Evolutionary conservation across 2,888 invertebrate species (phyloP).

Genomic region (Drosophila mayaguana): DNA sequence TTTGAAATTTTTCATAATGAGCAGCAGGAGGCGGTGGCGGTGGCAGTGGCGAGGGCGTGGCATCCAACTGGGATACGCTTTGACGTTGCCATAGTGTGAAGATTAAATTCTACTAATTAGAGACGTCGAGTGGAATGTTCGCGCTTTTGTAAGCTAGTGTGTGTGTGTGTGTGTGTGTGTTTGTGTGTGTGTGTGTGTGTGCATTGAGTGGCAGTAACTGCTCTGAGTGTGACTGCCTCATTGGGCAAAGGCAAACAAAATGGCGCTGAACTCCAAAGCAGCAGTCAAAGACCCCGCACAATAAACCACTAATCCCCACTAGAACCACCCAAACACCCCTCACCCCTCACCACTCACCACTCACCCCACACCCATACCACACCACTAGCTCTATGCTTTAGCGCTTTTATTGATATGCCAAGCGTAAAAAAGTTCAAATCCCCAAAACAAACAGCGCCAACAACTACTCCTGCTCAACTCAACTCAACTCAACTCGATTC

Average conservation of each 20-base stretch:
- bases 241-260: slow-evolving; percentile 65
- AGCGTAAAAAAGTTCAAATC: slow-evolving; percentile 63
- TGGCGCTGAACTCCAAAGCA: slow-evolving; percentile 63
- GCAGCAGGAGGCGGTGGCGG: slow-evolving; percentile 24
- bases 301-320: slow-evolving; percentile 22
- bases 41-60: slow-evolving; percentile 2
- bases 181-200: slow-evolving; percentile 1
- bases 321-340: not conserved
- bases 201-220: slow-evolving; percentile 34
- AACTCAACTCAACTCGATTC: not conserved
- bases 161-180: slow-evolving; percentile 17
- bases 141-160: slow-evolving; percentile 53
- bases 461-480: slow-evolving; percentile 16
- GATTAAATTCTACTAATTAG: slow-evolving; percentile 80
- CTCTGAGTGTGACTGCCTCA: slow-evolving; percentile 26
- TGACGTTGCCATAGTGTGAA: slow-evolving; percentile 81
- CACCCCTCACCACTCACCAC: not conserved
- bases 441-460: slow-evolving; percentile 48
- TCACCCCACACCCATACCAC: not conserved
- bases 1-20: slow-evolving; percentile 81
- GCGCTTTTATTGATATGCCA: slow-evolving; percentile 62
- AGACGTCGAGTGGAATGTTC: slow-evolving; percentile 81
- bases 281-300: slow-evolving; percentile 53
- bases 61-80: slow-evolving; percentile 29
- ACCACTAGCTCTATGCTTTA: slow-evolving; percentile 23